Percentiles rank a stretch among this genome's conserved stretches.
Evolutionary conservation across 2,113 vertebrate genomes (phyloP).

Genomic region (Pseudopipra pipra): DNA sequence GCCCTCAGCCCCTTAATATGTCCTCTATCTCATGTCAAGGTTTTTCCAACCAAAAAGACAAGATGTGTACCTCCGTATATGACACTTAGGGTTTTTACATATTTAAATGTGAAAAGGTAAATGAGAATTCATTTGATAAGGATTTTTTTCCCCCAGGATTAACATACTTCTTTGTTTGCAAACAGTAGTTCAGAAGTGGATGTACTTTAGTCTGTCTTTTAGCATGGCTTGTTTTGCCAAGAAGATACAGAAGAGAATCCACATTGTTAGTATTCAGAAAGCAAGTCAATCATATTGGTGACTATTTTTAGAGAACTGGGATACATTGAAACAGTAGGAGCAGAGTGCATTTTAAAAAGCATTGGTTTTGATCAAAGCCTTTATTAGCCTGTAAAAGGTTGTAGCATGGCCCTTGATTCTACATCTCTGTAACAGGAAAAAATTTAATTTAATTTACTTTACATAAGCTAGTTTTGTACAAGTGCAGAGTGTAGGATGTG

Average conservation of each 20-base stretch:
- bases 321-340: background rate
- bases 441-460: background rate
- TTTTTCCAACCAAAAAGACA: background rate
- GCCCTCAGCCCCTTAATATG: background rate
- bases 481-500: background rate
- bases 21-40: background rate
- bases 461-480: background rate
- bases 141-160: background rate
- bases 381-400: background rate
- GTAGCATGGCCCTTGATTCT: background rate
- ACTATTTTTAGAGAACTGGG: background rate
- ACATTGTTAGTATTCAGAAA: background rate
- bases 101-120: background rate
- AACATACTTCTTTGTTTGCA: background rate
- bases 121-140: background rate
- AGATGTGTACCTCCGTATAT: background rate
- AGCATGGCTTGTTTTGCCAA: background rate
- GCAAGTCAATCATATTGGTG: background rate
- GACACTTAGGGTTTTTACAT: background rate
- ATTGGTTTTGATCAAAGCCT: background rate
- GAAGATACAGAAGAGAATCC: background rate
- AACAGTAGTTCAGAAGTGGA: background rate
- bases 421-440: background rate
- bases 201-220: background rate
- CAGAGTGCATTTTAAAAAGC: background rate